phyloP scores from a whole-genome alignment of 2,797 vertebrate species.

The Champsocephalus esox region DNA sequence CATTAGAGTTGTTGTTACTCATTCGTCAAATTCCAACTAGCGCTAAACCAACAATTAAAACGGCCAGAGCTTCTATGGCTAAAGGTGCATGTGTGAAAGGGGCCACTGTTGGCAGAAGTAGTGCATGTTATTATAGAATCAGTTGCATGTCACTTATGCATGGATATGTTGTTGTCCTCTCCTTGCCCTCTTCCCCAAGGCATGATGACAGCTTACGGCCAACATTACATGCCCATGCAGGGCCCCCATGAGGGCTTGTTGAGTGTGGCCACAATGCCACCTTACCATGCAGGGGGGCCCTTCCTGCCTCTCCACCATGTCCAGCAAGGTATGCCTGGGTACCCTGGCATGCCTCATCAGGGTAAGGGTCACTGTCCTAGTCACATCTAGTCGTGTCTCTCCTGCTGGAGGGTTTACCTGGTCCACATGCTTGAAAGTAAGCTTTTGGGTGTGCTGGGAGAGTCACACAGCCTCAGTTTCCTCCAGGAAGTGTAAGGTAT shows the following conservation, averaged over 20 bases:
- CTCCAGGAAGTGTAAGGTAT: too few relatives aligned
- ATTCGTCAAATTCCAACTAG: not conserved
- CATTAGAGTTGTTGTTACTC: constrained; percentile 1
- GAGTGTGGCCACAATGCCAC: constrained; percentile 98
- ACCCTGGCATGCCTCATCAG: constrained; percentile 94
- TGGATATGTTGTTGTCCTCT: constrained; percentile 93
- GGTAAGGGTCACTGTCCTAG: constrained; percentile 91
- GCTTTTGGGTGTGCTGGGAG: too few relatives aligned
- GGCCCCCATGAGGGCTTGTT: constrained; percentile 99
- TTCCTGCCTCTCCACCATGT: constrained; percentile 89
- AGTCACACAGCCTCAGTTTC: too few relatives aligned
- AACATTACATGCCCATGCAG: constrained; percentile 98
- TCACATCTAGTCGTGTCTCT: constrained; percentile 84
- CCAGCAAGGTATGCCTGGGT: constrained; percentile 94
- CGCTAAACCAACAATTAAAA: not conserved
- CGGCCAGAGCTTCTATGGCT: not conserved
- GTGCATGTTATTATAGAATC: constrained; percentile 85
- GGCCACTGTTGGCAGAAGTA: constrained; percentile 65
- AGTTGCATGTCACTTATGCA: constrained; percentile 99
- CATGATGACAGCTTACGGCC: constrained; percentile 99
- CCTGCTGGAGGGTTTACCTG: constrained; percentile 84
- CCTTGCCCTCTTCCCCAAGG: constrained; percentile 89
- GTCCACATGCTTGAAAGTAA: constrained; percentile 40
- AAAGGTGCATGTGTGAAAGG: constrained; percentile 65
- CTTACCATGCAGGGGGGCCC: constrained; percentile 94